Percentiles rank a stretch among this genome's conserved stretches.
These are phyloP conservation scores for Synergus japonicus DNA, from an alignment of 2,888 invertebrate species.

Conservation along the genomic window DNA sequence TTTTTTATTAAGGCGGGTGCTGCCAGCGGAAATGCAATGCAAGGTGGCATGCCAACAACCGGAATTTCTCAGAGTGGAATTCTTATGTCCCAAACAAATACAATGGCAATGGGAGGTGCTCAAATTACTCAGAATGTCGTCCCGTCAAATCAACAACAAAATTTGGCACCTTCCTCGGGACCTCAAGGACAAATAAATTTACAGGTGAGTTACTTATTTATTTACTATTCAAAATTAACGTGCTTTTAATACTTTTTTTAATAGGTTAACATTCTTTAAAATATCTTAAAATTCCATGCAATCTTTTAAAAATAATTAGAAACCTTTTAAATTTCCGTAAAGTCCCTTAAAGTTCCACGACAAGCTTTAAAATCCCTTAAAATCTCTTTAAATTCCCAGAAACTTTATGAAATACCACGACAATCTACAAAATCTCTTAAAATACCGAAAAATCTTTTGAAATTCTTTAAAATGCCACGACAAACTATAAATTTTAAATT, in stretches of 20 bases:
- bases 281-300: no score
- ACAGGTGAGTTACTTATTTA: conserved; percentile 59
- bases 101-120: conserved; percentile 81
- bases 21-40: conserved; percentile 66
- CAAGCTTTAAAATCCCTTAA: no score
- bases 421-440: no score
- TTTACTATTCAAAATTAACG: not conserved
- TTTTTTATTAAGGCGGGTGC: conserved; percentile 55
- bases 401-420: no score
- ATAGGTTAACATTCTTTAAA: not conserved
- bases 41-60: conserved; percentile 69
- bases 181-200: conserved; percentile 73
- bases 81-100: conserved; percentile 78
- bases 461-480: no score
- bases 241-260: not conserved
- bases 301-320: no score
- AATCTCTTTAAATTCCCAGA: no score
- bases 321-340: no score
- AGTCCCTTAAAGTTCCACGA: no score
- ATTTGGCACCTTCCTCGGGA: conserved; percentile 65
- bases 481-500: no score
- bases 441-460: no score
- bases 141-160: conserved; percentile 73
- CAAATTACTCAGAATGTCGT: conserved; percentile 80
- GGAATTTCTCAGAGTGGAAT: conserved; percentile 77